phyloP scores from a whole-genome alignment of 2,888 invertebrate genomes.

The Ariolimax columbianus region DNA sequence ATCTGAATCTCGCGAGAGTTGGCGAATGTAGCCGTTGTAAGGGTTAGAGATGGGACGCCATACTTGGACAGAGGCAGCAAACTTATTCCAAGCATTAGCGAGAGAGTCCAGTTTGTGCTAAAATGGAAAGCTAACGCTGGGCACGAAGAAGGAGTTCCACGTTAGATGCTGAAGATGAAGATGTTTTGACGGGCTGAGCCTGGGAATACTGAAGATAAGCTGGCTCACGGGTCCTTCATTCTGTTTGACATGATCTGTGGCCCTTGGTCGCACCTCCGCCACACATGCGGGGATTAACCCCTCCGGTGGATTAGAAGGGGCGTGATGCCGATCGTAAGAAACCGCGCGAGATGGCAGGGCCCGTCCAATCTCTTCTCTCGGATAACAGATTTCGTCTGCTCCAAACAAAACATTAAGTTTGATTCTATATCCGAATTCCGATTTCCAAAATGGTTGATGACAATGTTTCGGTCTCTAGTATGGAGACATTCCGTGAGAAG shows the following conservation, averaged over 20 bases:
- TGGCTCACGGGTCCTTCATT: constrained; percentile 1
- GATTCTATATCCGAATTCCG: neutral
- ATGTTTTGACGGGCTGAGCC: constrained; percentile 22
- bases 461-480: neutral
- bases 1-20: constrained; percentile 48
- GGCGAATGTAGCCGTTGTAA: constrained; percentile 26
- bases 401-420: constrained; percentile 17
- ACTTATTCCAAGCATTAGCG: constrained; percentile 44
- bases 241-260: constrained; percentile 43
- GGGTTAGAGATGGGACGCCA: constrained; percentile 5
- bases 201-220: constrained; percentile 32
- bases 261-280: constrained; percentile 25
- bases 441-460: neutral
- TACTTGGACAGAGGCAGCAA: constrained; percentile 19
- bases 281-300: constrained; percentile 34
- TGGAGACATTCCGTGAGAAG: neutral
- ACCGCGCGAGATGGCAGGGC: constrained; percentile 5
- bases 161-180: constrained; percentile 26
- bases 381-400: constrained; percentile 20
- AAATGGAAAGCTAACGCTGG: constrained; percentile 17
- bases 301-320: constrained; percentile 26
- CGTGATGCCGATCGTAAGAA: constrained; percentile 34
- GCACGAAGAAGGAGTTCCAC: constrained; percentile 22
- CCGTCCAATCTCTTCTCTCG: constrained; percentile 2
- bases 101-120: constrained; percentile 20